phyloP scores from a whole-genome alignment of 2,797 vertebrate genomes.

The Pseudochaenichthys georgianus region DNA sequence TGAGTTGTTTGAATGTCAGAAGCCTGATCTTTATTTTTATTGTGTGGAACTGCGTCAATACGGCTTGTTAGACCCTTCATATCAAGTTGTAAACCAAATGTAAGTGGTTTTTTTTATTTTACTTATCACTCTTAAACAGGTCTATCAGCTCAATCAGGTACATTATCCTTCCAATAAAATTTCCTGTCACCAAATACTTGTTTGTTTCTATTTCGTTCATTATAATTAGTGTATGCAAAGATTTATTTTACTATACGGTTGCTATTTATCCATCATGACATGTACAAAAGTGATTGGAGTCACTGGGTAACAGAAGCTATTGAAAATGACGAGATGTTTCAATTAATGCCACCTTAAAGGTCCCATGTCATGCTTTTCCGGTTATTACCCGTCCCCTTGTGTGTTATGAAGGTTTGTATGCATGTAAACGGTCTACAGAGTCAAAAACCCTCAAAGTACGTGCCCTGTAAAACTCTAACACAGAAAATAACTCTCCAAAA shows the following conservation, averaged over 20 bases:
- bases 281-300: background rate
- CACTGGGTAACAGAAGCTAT: too few species aligned
- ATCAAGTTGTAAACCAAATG: conserved; percentile 43
- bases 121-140: conserved; percentile 4
- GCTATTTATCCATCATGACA: background rate
- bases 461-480: too few species aligned
- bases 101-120: background rate
- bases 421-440: too few species aligned
- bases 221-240: background rate
- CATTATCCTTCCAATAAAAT: conserved; percentile 64
- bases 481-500: too few species aligned
- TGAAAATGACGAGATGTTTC: too few species aligned
- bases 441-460: too few species aligned
- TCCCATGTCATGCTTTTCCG: too few species aligned
- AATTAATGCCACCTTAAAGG: too few species aligned
- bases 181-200: conserved; percentile 10
- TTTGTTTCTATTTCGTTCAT: background rate
- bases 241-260: background rate
- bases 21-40: conserved; percentile 27
- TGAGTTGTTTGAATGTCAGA: conserved; percentile 61
- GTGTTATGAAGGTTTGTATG: too few species aligned
- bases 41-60: conserved; percentile 5
- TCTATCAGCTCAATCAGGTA: conserved; percentile 51
- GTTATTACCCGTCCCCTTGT: too few species aligned
- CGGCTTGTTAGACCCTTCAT: conserved; percentile 38